Evolutionary conservation across 2,113 vertebrate genomes (phyloP), one percentile per base, ranked within the genome.

Genomic region (Geococcyx californianus): DNA sequence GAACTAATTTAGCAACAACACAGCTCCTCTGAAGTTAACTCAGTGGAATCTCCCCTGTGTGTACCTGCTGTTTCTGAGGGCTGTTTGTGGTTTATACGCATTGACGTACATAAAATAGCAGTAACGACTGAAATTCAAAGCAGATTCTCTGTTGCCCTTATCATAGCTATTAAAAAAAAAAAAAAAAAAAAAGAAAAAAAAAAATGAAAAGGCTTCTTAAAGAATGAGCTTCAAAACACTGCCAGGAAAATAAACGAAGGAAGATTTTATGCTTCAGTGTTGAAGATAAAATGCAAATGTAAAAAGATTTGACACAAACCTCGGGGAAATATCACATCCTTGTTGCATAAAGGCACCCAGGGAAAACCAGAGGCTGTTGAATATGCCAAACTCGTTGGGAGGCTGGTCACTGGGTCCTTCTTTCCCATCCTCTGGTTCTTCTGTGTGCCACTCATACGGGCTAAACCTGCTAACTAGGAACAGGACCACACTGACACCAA

Each of bases 321-420:
- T 98, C 94, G 99, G 99, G 55, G 99, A 99, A 98, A 99, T 99
- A 98, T 99, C 99, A 90, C 99, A 99, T 98, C 99, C 99, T 98
- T 99, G 99, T 94, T 99, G 99, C 99, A 99, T 99, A 97, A 99
- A 99, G 82, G 99, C 99, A 96, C 99, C 99, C 97, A 99, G 98
- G 84, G 99, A 99, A 98, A 99, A 99, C 99, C 99, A 99, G 89
- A 99, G 98, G 91, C 99, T 99, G 98, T 99, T 99, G 97, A 99
- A 99, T 98, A 99, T 99, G 93, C 99, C 99, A 96, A 99, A 99
- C 92, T 99, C 99, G 56, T 99, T 99, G 94, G 99, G 99, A 67
- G 99, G 99, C 94, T 99, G 99, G 97, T 99, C 99, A 19, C 98
- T 98, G 79, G 99, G 99, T 95, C 99, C 99, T 68, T 99, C 98